These are phyloP conservation scores for Hirtodrosophila confusa DNA, from an alignment of 2,888 invertebrate species.

Conservation along the genomic window DNA sequence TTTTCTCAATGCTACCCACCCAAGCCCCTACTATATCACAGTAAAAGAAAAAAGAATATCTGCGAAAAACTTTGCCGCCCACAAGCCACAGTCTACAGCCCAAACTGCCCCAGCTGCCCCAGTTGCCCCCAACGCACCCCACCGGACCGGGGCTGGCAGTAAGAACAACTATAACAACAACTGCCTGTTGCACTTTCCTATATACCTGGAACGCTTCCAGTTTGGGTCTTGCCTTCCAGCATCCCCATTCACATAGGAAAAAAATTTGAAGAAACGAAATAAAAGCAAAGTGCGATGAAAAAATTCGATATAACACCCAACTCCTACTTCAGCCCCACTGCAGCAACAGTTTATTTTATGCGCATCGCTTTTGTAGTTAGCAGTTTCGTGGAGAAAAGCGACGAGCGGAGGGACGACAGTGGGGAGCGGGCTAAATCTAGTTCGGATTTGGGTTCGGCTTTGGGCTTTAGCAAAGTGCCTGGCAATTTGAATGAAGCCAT, in stretches of 20 bases:
- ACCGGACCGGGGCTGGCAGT: conserved; percentile 20
- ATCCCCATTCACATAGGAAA: conserved; percentile 26
- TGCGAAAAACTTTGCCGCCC: conserved; percentile 44
- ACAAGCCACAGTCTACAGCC: conserved; percentile 9
- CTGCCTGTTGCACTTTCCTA: conserved; percentile 76
- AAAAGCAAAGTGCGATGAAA: conserved; percentile 49
- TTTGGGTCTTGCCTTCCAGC: conserved; percentile 46
- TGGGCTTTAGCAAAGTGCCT: conserved; percentile 6
- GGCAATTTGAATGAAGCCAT: conserved; percentile 18
- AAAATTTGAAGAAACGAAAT: conserved; percentile 61
- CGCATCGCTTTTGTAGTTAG: conserved; percentile 44
- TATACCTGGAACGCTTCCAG: conserved; percentile 60
- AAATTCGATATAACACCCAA: conserved; percentile 35
- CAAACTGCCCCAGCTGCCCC: conserved; percentile 15
- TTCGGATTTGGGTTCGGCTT: conserved; percentile 10
- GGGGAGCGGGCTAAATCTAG: neutral
- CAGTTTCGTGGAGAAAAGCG: conserved; percentile 6
- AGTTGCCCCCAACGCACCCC: conserved; percentile 6
- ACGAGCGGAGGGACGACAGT: neutral
- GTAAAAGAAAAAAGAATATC: conserved; percentile 29
- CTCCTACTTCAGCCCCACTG: conserved; percentile 19
- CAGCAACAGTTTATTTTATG: conserved; percentile 62
- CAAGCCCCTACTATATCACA: conserved; percentile 1
- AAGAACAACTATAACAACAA: conserved; percentile 61
- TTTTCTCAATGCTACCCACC: conserved; percentile 41